Base-by-base conservation (phyloP, 2,888 invertebrate species). In the Ophion ellenae region DNA sequence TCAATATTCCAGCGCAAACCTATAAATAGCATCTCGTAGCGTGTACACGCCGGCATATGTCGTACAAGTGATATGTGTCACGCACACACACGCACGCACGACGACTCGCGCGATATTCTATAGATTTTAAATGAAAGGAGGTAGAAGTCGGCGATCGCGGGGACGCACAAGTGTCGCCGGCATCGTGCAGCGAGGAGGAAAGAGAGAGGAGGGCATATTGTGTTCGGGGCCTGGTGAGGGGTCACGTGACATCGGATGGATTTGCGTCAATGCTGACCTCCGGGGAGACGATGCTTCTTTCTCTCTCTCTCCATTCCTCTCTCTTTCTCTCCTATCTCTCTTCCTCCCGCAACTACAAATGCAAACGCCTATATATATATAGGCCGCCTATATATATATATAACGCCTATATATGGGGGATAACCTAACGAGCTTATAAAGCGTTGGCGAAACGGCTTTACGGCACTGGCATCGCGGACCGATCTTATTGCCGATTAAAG, bases 221-320 rank as follows among this genome's bases (percentile, higher is more conserved):
- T 87, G 86, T 88, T 88, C 80, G 88, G 88, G 86, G 77, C 66
- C 86, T 88, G 90, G 90, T 91, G 91, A 71, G 83, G 88, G 93
- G 94, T 95, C 96, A 96, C 96, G 96, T 96, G 96, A 95, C 94
- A 91, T 89, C 90, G 90, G 91, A 92, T 92, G 94, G 94, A 96
- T 96, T 96, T 96, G 96, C 96, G 96, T 96, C 96, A 96, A 96
- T 96, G 94, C 95, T 96, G 96, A 96, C 96, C 96, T 96, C 96
- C 96, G 95, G 91, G 93, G 94, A 93, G 92, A 94, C 94, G 93
- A 94, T 59, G 67, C 80, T 63, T 69, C 76, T 74, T 40, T 57
- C 53, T 64, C 53, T 79, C 80, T 69, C 53, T 57, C 70, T 78
- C 24, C 53, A 32, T 74, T 53, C 57, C 61, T 63, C 40, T 77